Percentiles rank a stretch among this genome's conserved stretches.
Conservation (phyloP, 1,140 invertebrate genomes). For the Aradophagus sp. region DNA sequence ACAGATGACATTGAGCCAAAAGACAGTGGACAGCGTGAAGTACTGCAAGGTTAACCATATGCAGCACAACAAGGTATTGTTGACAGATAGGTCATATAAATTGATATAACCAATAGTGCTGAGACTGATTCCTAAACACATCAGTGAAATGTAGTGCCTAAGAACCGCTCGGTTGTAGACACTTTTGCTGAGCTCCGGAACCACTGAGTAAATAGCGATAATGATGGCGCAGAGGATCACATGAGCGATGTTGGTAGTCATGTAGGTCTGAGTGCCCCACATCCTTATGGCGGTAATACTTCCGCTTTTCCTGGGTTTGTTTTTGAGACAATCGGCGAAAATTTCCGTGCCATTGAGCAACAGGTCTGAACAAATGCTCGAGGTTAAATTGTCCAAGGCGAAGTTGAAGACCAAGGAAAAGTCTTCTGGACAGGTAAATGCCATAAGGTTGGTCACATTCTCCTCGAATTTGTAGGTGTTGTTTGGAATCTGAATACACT, state of each 20-base stretch:
- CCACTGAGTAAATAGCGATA: conserved; percentile 59
- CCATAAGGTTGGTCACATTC: conserved; percentile 7
- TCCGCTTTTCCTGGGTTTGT: conserved; percentile 5
- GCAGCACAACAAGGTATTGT: conserved; percentile 35
- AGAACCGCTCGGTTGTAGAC: conserved; percentile 64
- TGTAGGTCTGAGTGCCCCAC: conserved; percentile 66
- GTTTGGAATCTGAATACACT: too few relatives aligned
- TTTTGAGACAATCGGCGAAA: conserved; percentile 49
- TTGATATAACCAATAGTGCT: conserved; percentile 57
- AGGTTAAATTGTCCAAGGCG: conserved; percentile 10
- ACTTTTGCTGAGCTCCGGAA: conserved; percentile 57
- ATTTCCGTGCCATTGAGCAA: conserved; percentile 58
- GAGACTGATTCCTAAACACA: conserved; percentile 56
- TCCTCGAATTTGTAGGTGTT: conserved; percentile 18
- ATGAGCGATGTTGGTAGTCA: conserved; percentile 64
- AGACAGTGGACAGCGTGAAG: conserved; percentile 64
- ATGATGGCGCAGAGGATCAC: conserved; percentile 61
- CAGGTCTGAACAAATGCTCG: conserved; percentile 43
- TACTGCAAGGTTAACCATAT: conserved; percentile 64
- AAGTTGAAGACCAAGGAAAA: conserved; percentile 19
- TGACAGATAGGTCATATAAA: conserved; percentile 42
- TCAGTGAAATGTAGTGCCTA: conserved; percentile 62
- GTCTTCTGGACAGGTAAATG: conserved; percentile 21
- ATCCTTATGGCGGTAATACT: conserved; percentile 52
- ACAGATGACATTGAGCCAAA: conserved; percentile 67